phyloP scores from a whole-genome alignment of 1,140 invertebrate species.

The Riptortus pedestris region DNA sequence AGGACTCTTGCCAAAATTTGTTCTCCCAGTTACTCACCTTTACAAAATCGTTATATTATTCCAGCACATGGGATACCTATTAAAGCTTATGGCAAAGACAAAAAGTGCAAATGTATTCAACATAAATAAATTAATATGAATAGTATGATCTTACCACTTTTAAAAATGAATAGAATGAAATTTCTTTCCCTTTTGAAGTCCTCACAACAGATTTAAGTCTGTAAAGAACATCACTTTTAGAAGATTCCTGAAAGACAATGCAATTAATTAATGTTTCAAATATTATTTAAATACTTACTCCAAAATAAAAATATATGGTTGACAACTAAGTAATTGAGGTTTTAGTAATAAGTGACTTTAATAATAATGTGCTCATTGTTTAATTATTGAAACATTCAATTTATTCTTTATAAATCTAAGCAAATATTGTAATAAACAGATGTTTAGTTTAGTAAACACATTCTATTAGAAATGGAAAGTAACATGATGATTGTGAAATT shows the following conservation, averaged over 20 bases:
- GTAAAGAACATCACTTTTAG: not conserved
- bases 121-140: no score
- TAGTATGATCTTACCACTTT: no score
- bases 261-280: not conserved
- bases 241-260: not conserved
- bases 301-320: not conserved
- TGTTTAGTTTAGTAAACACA: not conserved
- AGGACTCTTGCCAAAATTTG: no score
- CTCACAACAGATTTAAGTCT: not conserved
- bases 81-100: no score
- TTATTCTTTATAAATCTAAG: not conserved
- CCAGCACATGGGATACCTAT: no score
- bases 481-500: not conserved
- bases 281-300: no score
- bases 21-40: no score
- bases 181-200: conserved; percentile 6
- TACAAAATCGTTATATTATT: no score
- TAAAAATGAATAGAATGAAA: conserved; percentile 1
- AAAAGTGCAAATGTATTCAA: no score
- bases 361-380: not conserved
- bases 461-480: not conserved
- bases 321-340: not conserved
- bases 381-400: not conserved
- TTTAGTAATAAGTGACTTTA: not conserved
- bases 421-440: not conserved